phyloP scores from a whole-genome alignment of 1,140 invertebrate species.

The Macrosteles quadrilineatus region DNA sequence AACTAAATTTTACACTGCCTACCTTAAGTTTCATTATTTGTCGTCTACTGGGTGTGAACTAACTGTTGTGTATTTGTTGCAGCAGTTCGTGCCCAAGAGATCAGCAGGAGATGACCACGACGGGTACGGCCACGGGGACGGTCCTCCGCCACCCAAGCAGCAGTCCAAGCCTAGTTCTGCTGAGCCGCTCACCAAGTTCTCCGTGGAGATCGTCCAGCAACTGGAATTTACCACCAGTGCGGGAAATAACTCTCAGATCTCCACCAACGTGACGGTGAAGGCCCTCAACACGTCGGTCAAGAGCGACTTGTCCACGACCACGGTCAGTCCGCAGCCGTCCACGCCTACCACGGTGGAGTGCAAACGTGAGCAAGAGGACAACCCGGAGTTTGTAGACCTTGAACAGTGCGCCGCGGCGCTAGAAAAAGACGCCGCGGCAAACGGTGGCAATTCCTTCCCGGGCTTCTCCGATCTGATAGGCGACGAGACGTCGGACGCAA shows the following conservation, averaged over 20 bases:
- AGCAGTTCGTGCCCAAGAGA: conserved; percentile 15
- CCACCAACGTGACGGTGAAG: conserved; percentile 90
- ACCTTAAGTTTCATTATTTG: too few relatives aligned
- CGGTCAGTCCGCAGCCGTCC: conserved; percentile 42
- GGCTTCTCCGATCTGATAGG: conserved; percentile 75
- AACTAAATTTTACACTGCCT: too few relatives aligned
- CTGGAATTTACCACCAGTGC: conserved; percentile 81
- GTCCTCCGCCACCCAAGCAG: conserved; percentile 21
- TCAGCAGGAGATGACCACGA: conserved; percentile 35
- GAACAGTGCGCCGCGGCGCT: conserved; percentile 76
- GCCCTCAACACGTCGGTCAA: conserved; percentile 81
- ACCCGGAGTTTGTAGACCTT: conserved; percentile 75
- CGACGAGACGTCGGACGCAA: conserved; percentile 79
- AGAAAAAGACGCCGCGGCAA: conserved; percentile 75
- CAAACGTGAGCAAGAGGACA: conserved; percentile 75
- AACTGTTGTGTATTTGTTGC: too few relatives aligned
- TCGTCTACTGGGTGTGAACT: too few relatives aligned
- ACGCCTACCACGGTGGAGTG: conserved; percentile 62
- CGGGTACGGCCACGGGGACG: conserved; percentile 29
- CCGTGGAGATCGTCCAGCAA: conserved; percentile 89
- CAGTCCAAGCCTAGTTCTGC: conserved; percentile 32
- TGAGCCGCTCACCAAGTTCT: conserved; percentile 76
- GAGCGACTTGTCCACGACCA: conserved; percentile 58
- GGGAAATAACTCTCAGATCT: conserved; percentile 73
- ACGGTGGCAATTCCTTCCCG: conserved; percentile 66